Conservation (phyloP, 2,888 invertebrate genomes). For the Megamerina dolium region DNA sequence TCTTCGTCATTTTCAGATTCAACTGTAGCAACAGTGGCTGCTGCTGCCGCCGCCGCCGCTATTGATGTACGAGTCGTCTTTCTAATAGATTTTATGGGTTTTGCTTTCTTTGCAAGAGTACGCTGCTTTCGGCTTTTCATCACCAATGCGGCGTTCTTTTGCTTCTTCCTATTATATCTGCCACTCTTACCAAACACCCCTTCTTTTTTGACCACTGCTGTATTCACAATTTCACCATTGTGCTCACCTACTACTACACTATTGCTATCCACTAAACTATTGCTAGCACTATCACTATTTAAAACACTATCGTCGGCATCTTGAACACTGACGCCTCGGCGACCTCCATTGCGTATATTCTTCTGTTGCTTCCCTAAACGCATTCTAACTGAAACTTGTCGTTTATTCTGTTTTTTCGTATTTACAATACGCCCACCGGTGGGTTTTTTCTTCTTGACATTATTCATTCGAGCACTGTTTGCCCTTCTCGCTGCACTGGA, state of each 20-base stretch:
- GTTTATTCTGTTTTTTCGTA: neutral
- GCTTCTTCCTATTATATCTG: constrained; percentile 21
- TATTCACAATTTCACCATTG: constrained; percentile 12
- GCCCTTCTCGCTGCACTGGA: too few species aligned
- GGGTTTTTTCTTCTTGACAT: too few species aligned
- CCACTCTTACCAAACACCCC: constrained; percentile 17
- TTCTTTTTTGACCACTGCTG: neutral
- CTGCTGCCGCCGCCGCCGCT: constrained; percentile 31
- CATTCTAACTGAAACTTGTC: too few species aligned
- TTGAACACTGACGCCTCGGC: constrained; percentile 16
- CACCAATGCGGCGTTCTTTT: too few species aligned
- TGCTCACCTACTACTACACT: constrained; percentile 20
- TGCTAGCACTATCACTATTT: constrained; percentile 19
- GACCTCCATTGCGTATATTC: neutral
- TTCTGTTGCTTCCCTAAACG: too few species aligned
- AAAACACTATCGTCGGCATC: too few species aligned
- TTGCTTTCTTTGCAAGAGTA: constrained; percentile 2
- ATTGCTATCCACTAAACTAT: constrained; percentile 3
- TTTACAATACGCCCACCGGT: neutral
- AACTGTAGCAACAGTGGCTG: constrained; percentile 5
- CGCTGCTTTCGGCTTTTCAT: neutral
- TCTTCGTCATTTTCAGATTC: too few species aligned
- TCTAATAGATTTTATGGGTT: constrained; percentile 33
- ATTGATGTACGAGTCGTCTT: constrained; percentile 43
- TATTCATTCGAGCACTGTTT: constrained; percentile 1